phyloP scores from a whole-genome alignment of 2,888 invertebrate species.

The Oscheius sp. region DNA sequence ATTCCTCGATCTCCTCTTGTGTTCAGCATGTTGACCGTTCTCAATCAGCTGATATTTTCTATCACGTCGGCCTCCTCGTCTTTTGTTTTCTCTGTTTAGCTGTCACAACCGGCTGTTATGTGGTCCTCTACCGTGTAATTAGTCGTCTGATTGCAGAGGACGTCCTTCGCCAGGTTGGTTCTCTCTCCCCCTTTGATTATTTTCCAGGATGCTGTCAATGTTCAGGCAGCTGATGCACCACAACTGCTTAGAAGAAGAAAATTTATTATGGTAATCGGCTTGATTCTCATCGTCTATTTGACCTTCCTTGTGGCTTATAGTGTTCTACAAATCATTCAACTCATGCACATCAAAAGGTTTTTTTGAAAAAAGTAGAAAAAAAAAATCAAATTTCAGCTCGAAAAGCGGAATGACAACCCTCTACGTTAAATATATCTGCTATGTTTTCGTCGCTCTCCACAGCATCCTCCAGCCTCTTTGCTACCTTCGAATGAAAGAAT shows the following conservation, averaged over 20 bases:
- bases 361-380: slow-evolving; percentile 22
- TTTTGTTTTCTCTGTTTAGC: slow-evolving; percentile 56
- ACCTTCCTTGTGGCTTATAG: slow-evolving; percentile 56
- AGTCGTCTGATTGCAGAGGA: slow-evolving; percentile 19
- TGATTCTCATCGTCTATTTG: slow-evolving; percentile 57
- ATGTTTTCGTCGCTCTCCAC: slow-evolving; percentile 53
- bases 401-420: neutral
- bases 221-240: slow-evolving; percentile 15
- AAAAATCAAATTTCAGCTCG: neutral
- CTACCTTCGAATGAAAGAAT: slow-evolving; percentile 60
- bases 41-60: slow-evolving; percentile 36
- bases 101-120: slow-evolving; percentile 53
- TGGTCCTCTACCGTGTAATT: slow-evolving; percentile 26
- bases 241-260: slow-evolving; percentile 47
- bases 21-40: slow-evolving; percentile 40
- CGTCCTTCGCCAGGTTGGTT: slow-evolving; percentile 35
- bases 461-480: slow-evolving; percentile 60
- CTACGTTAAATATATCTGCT: slow-evolving; percentile 47
- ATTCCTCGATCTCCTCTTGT: slow-evolving; percentile 33
- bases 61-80: slow-evolving; percentile 43
- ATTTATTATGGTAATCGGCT: slow-evolving; percentile 61
- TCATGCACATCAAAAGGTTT: slow-evolving; percentile 37
- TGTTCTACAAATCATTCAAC: slow-evolving; percentile 50
- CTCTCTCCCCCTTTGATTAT: neutral
- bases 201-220: neutral